Evolutionary conservation across 2,113 vertebrate species (phyloP).

Genomic region (Anguilla rostrata): DNA sequence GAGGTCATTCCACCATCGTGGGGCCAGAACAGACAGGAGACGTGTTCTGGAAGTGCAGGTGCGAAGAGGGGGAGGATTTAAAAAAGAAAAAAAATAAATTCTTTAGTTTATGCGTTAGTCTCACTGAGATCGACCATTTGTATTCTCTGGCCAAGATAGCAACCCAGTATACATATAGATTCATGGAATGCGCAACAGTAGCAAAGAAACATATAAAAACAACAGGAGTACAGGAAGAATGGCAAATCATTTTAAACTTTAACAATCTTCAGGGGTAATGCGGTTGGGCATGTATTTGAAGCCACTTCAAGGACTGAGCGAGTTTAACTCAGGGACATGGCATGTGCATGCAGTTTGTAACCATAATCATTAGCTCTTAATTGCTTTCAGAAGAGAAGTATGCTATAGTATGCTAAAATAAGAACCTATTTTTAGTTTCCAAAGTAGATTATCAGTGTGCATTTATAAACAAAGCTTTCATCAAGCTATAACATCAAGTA

Average conservation of each 20-base stretch:
- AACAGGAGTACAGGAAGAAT: no score
- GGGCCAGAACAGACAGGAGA: no score
- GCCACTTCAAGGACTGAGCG: background rate
- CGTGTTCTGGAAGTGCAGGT: no score
- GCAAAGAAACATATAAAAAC: no score
- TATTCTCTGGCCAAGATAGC: background rate
- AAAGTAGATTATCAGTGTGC: background rate
- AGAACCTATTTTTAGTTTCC: background rate
- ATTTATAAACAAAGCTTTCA: background rate
- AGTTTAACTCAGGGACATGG: background rate
- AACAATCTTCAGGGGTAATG: background rate
- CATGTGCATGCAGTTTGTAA: background rate
- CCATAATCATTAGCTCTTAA: background rate
- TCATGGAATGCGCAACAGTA: no score
- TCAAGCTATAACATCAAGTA: background rate
- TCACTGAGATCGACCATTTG: background rate
- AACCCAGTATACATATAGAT: no score
- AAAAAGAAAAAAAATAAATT: background rate
- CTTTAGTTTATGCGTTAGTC: background rate
- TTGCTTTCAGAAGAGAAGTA: background rate
- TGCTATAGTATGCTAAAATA: background rate
- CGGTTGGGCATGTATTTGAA: background rate
- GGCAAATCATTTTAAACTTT: background rate
- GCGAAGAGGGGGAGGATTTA: no score
- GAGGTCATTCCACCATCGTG: no score